Base-by-base conservation (phyloP, 2,797 vertebrate species). In the Sardinella longiceps region DNA sequence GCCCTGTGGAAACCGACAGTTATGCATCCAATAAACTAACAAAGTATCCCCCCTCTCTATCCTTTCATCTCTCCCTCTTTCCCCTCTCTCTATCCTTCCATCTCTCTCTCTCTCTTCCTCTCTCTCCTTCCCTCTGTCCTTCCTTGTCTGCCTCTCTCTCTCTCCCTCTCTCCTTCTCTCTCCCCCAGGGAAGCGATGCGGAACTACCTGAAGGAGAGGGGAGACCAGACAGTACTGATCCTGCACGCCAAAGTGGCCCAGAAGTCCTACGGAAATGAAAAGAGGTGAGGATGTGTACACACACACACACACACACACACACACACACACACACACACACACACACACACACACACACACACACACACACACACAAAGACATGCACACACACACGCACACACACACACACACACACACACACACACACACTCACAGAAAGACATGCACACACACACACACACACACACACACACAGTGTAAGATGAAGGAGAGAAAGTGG, bases 241-340 rank as follows among this genome's bases (percentile, higher is more conserved):
- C 97, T 99, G 91, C 98, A 99, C 4, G 98, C 98, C 0, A 99
- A 99, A 94, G 98, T 99, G 94, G 98, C 98, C 90, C 98, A 99
- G 94, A 99, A 99, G 91, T 99, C 98, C 0, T 99, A 99, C 4
- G 98, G 98, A 90, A 99, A 99, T 92, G 97, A 99, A 89, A 99
- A 99, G 95, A 96, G 98, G 98, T 99, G 92, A 92, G 63, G 23
- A n/a, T n/a, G 81, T 2, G 5, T 18, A 9, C 20, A 23, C 58
- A 60, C 58, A 25, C 58, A 60, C 58, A 25, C 53, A 56, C 53
- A 3, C 53, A 3, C 3, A 56, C 53, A 56, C 53, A 56, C 56
- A 60, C 56, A 60, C 56, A 60, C 20, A 60, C 56, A 60, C 56
- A 58, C 56, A 58, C 56, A 58, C 56, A n/a, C n/a, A n/a, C n/a